Conservation (phyloP, 2,888 invertebrate genomes). For the Catocala sponsa region DNA sequence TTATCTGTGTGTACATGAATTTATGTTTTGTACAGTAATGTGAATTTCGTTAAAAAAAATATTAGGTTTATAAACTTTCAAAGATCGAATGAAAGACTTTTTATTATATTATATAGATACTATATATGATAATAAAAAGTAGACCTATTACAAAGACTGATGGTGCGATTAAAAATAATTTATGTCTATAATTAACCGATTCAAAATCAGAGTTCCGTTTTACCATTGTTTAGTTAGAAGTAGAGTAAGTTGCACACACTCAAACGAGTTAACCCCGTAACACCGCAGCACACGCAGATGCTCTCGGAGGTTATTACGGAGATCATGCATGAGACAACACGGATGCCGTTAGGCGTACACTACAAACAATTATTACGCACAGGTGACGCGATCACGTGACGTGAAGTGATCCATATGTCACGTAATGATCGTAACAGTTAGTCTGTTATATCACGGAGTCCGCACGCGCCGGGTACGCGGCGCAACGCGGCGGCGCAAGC, state of each 20-base stretch:
- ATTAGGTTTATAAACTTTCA: too few species aligned
- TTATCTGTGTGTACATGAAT: too few species aligned
- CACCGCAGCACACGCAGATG: slow-evolving; percentile 30
- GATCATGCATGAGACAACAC: slow-evolving; percentile 49
- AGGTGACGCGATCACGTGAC: slow-evolving; percentile 49
- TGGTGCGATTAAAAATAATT: too few species aligned
- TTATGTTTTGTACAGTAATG: too few species aligned
- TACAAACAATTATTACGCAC: slow-evolving; percentile 62
- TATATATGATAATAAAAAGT: too few species aligned
- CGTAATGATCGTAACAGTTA: slow-evolving; percentile 82
- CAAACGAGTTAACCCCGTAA: slow-evolving; percentile 31
- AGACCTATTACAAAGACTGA: too few species aligned
- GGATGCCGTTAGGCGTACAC: slow-evolving; percentile 45
- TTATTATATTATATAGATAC: too few species aligned
- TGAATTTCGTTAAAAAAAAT: too few species aligned
- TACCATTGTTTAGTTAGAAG: neutral
- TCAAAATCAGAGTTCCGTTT: too few species aligned
- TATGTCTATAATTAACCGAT: too few species aligned
- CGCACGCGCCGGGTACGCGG: slow-evolving; percentile 59
- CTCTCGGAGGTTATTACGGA: slow-evolving; percentile 24
- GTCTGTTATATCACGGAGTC: slow-evolving; percentile 76
- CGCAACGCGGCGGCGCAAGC: slow-evolving; percentile 53
- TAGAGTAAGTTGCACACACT: neutral
- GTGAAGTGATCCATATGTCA: slow-evolving; percentile 73
- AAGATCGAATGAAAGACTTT: too few species aligned